Evolutionary conservation across 2,113 vertebrate genomes (phyloP).

Genomic region (Melanerpes aurifrons): DNA sequence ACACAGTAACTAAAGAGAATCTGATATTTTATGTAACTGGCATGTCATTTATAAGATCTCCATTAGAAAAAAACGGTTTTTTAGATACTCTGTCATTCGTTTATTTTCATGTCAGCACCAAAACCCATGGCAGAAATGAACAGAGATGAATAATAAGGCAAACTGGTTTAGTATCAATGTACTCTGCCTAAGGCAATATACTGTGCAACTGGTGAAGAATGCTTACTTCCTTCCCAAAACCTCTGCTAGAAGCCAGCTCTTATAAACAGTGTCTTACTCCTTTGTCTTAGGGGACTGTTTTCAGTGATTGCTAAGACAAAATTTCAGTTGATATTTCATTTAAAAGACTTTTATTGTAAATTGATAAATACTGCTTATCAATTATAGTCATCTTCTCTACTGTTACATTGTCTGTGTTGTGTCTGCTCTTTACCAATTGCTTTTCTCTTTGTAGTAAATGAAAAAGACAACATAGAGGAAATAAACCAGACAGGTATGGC

Average conservation of each 20-base stretch:
- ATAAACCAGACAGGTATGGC: not conserved
- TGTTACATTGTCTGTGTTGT: not conserved
- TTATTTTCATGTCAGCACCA: conserved; percentile 70
- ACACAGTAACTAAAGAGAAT: conserved; percentile 42
- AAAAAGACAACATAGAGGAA: not conserved
- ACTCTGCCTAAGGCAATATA: conserved; percentile 66
- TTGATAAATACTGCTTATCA: conserved; percentile 11
- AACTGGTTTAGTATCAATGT: conserved; percentile 52
- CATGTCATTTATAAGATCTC: conserved; percentile 54
- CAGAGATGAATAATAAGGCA: conserved; percentile 53
- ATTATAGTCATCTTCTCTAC: not conserved
- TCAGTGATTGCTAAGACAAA: not conserved
- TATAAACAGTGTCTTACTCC: conserved; percentile 45
- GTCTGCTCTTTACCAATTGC: not conserved
- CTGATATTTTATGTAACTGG: conserved; percentile 61
- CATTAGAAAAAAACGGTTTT: conserved; percentile 71
- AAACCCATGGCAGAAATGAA: conserved; percentile 60
- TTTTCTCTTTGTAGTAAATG: not conserved
- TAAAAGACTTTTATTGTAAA: not conserved
- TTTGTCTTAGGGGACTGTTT: conserved; percentile 57
- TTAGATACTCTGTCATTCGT: conserved; percentile 67
- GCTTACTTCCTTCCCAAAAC: conserved; percentile 71
- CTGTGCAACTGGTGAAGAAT: conserved; percentile 72
- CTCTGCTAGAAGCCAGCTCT: conserved; percentile 50
- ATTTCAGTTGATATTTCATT: conserved; percentile 23